Evolutionary conservation across 2,113 vertebrate genomes (phyloP).

Genomic region (Hyperoodon ampullatus): DNA sequence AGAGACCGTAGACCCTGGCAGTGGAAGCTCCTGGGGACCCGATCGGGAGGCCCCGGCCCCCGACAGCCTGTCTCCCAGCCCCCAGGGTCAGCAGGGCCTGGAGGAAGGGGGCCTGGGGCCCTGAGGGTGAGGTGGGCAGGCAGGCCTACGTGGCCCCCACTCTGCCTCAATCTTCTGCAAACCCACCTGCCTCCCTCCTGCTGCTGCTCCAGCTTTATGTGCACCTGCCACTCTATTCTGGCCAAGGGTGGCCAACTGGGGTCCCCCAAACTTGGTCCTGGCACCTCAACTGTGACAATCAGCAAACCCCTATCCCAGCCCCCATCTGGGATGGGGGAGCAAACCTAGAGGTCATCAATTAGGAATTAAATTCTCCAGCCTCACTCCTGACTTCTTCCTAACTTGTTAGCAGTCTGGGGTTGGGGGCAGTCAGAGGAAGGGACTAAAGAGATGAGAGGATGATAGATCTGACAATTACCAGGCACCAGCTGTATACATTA

Average conservation of each 20-base stretch:
- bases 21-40: slow-evolving; percentile 61
- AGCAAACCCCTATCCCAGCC: slow-evolving; percentile 34
- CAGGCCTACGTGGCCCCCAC: background rate
- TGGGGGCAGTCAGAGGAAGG: background rate
- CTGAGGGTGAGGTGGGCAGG: slow-evolving; percentile 43
- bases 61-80: slow-evolving; percentile 62
- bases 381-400: slow-evolving; percentile 25
- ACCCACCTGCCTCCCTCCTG: slow-evolving; percentile 50
- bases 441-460: background rate
- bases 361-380: slow-evolving; percentile 77
- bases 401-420: background rate
- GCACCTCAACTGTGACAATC: slow-evolving; percentile 73
- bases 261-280: slow-evolving; percentile 23
- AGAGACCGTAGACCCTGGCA: slow-evolving; percentile 80
- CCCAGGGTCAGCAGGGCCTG: slow-evolving; percentile 44
- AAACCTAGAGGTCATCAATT: slow-evolving; percentile 16
- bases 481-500: background rate
- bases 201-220: slow-evolving; percentile 35
- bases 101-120: slow-evolving; percentile 66
- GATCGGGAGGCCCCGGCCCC: background rate
- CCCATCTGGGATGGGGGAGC: slow-evolving; percentile 38
- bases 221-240: slow-evolving; percentile 20
- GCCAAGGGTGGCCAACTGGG: background rate
- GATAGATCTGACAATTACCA: background rate
- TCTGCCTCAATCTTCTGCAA: background rate